Percentiles rank a stretch among this genome's conserved stretches.
Evolutionary conservation across 2,888 invertebrate genomes (phyloP).

Genomic region (Prionchulus punctatus): DNA sequence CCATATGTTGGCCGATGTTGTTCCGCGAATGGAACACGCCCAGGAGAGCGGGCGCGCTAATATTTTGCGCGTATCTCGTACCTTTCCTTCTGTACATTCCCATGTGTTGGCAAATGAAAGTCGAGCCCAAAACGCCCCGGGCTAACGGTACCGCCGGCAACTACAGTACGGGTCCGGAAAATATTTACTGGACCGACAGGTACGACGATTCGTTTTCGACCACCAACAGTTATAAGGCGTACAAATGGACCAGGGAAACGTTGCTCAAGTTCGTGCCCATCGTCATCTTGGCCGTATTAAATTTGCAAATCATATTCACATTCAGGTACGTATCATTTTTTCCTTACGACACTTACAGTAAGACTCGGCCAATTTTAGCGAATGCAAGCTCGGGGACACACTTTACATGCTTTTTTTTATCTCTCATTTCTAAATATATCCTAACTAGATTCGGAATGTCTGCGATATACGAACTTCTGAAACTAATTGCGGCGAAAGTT

Average conservation of each 20-base stretch:
- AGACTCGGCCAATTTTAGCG: too few species aligned
- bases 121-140: not conserved
- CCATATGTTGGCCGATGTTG: conserved; percentile 3
- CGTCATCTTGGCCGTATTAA: conserved; percentile 23
- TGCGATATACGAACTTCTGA: too few species aligned
- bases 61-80: conserved; percentile 23
- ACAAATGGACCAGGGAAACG: conserved; percentile 29
- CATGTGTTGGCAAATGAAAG: conserved; percentile 9
- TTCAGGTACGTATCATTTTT: conserved; percentile 9
- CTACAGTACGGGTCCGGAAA: too few species aligned
- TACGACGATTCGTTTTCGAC: not conserved
- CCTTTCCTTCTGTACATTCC: conserved; percentile 27
- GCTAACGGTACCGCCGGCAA: too few species aligned
- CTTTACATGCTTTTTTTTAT: too few species aligned
- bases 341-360: too few species aligned
- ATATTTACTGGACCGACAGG: not conserved
- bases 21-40: conserved; percentile 25
- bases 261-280: conserved; percentile 28
- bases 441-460: too few species aligned
- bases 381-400: too few species aligned
- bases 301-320: conserved; percentile 24
- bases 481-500: too few species aligned
- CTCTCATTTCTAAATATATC: too few species aligned
- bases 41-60: conserved; percentile 20
- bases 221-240: conserved; percentile 11